A percentile compares a stretch with the other conserved stretches of the same genome.
Conservation (phyloP, 2,797 vertebrate genomes). For the Poliocrania exsul region DNA sequence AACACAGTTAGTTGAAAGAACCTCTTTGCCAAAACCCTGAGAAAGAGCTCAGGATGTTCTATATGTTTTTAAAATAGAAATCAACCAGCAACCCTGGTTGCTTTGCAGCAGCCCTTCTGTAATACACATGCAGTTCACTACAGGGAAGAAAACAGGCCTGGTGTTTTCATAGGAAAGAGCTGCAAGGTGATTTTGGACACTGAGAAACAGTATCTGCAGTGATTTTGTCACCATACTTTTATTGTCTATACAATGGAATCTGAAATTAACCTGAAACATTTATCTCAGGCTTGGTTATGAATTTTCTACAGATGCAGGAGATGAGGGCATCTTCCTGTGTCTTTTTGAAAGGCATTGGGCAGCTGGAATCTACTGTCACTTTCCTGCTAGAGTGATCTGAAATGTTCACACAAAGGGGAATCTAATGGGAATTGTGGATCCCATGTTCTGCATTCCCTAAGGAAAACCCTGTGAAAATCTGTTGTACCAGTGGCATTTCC, state of each 20-base stretch:
- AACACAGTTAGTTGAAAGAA: constrained; percentile 9
- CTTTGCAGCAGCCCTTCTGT: not conserved
- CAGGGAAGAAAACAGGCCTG: not conserved
- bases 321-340: not conserved
- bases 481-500: not conserved
- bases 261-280: not conserved
- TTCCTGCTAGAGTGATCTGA: not conserved
- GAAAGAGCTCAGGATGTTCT: not conserved
- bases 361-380: not conserved
- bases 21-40: constrained; percentile 10
- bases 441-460: not conserved
- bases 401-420: not conserved
- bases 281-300: not conserved
- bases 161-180: not conserved
- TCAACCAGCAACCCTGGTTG: not conserved
- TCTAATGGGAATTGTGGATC: not conserved
- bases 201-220: not conserved
- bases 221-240: not conserved
- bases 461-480: not conserved
- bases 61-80: not conserved
- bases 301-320: not conserved
- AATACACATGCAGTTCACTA: not conserved
- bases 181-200: not conserved
- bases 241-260: not conserved
- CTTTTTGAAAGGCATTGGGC: not conserved